Evolutionary conservation across 2,113 vertebrate genomes (phyloP), one percentile per base, ranked within the genome.

Genomic region (Sebastes fasciatus): DNA sequence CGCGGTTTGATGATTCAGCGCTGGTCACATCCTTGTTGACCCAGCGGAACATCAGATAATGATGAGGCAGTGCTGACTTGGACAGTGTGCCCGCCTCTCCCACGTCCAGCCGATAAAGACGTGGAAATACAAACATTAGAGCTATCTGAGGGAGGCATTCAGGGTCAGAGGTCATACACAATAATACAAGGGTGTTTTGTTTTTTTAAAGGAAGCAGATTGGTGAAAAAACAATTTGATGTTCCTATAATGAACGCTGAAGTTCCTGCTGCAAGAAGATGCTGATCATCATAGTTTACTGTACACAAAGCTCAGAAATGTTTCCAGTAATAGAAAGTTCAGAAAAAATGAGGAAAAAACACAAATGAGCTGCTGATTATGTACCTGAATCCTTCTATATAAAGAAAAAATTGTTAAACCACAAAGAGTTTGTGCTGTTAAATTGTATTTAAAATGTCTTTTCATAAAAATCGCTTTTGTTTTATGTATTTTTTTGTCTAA

Each of bases 1-100:
- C n/a, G 4, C 17, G 43, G 74, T 86, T 82, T 89, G 93, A 91
- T 93, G 93, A 94, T 63, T 92, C 91, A 90, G 93, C 85, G 0
- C 2, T 19, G 63, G 69, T 80, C 77, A 71, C 91, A 90, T 93
- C 91, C 90, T 86, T 93, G 92, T 93, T 91, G 88, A 91, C 70
- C 85, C 73, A 87, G 80, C 40, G 77, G 74, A 68, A 77, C 85
- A 82, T 86, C 81, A 88, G 89, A 94, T 92, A 92, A 82, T 83
- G 81, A 87, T 26, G 77, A 74, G 70, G 60, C 74, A 66, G 66
- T 62, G 89, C 91, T 92, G 90, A 90, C 74, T 66, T 49, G 19
- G 48, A 82, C 86, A 66, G 55, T 16, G 55, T 34, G 19, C 42
- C 26, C 1, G 2, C n/a, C 58, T 83, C 89, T 74, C 86, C 83